Evolutionary conservation across 2,888 invertebrate genomes (phyloP), one percentile per base, ranked within the genome.

Genomic region (Phengaris alcon): DNA sequence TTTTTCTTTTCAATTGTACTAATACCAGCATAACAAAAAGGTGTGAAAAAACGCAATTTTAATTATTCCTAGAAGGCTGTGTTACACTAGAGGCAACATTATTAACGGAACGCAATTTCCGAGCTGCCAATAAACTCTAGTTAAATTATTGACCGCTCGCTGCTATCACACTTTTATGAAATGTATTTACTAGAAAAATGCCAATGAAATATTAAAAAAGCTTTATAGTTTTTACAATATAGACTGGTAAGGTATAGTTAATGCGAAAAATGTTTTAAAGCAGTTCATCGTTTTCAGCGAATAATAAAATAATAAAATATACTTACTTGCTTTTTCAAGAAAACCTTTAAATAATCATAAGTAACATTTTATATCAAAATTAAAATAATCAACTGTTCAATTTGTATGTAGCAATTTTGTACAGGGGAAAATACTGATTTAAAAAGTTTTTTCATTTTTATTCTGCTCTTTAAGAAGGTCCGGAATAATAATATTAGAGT

Each of bases 51-150:
- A 0, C n/a, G 12, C 15, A 2, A n/a, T 69, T 70, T 51, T 72
- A 72, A 54, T 51, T 70, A 10, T 35, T 12, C 72, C 51, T 22
- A 35, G n/a, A 54, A 72, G 22, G 52, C 44, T 52, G 52, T 75
- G 68, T 74, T 76, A 68, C 74, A 52, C 3, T 22, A 35, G 9
- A 22, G 73, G 54, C 70, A 68, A 74, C 55, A 76, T 77, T 76
- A 69, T 77, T 68, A 69, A 52, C 54, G 74, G 76, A 78, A 78
- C 80, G 80, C 82, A 84, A 85, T 86, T 85, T 85, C 83, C 83
- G 74, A 74, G 44, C 81, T 81, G 85, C 79, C 83, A 80, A 82
- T 83, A 80, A 74, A 76, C 75, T 76, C 77, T 68, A 73, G 77
- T 77, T 78, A 77, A 77, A 79, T 79, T 73, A 79, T 80, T 76